phyloP scores from a whole-genome alignment of 2,797 vertebrate genomes.

The Salmo trutta region DNA sequence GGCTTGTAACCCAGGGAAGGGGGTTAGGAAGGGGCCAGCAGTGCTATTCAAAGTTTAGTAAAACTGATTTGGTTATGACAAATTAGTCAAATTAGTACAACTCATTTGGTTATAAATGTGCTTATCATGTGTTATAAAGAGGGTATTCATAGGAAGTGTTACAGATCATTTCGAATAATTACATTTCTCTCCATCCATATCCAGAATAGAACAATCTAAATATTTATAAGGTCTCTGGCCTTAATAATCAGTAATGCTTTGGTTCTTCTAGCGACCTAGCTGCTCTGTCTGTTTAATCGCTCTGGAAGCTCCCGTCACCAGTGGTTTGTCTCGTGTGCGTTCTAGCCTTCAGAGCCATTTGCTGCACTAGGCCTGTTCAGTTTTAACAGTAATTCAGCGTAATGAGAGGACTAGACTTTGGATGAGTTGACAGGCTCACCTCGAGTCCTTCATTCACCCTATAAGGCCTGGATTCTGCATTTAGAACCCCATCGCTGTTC shows the following conservation, averaged over 20 bases:
- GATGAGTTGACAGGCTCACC: not conserved
- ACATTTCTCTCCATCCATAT: slow-evolving; percentile 3
- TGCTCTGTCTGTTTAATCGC: slow-evolving; percentile 40
- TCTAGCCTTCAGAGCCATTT: slow-evolving; percentile 16
- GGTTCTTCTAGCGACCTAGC: slow-evolving; percentile 9
- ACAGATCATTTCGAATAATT: not conserved
- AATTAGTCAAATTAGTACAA: not conserved
- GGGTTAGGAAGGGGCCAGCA: not conserved
- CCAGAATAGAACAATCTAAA: slow-evolving; percentile 17
- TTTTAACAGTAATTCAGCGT: slow-evolving; percentile 46
- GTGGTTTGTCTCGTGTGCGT: slow-evolving; percentile 43
- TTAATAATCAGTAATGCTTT: slow-evolving; percentile 46
- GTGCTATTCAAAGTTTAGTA: not conserved
- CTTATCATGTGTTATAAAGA: not conserved
- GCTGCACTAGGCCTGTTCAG: slow-evolving; percentile 2
- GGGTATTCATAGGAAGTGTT: not conserved
- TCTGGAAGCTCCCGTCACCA: slow-evolving; percentile 55
- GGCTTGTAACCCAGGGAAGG: not conserved
- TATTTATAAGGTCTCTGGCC: slow-evolving; percentile 25
- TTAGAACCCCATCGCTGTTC: slow-evolving; percentile 28
- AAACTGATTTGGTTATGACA: not conserved
- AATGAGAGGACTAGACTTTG: slow-evolving; percentile 19
- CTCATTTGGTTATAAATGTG: not conserved
- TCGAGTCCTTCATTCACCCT: not conserved
- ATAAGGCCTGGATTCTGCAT: not conserved